Percentiles rank a stretch among this genome's conserved stretches.
phyloP scores from a whole-genome alignment of 2,888 invertebrate species.

The Oscheius sp. region DNA sequence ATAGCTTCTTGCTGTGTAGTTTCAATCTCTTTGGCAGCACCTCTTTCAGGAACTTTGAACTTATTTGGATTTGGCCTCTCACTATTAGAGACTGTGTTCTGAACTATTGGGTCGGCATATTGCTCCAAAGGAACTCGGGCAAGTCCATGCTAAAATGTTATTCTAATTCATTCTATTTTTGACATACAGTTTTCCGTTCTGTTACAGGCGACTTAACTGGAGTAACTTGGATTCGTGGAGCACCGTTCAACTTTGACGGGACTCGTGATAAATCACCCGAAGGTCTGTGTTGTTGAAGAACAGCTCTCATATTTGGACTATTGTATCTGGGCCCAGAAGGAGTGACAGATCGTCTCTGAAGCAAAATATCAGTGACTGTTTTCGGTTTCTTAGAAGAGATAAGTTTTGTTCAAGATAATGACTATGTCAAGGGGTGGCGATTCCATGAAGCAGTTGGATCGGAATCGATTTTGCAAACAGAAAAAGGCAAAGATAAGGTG shows the following conservation, averaged over 20 bases:
- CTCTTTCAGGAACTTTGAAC: slow-evolving; percentile 41
- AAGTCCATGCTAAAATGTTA: slow-evolving; percentile 37
- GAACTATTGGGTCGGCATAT: slow-evolving; percentile 43
- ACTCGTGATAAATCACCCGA: neutral
- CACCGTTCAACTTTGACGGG: neutral
- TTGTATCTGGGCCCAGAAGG: neutral
- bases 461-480: slow-evolving; percentile 25
- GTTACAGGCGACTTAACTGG: slow-evolving; percentile 10
- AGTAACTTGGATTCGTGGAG: slow-evolving; percentile 24
- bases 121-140: slow-evolving; percentile 40
- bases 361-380: too few species aligned
- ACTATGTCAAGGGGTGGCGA: neutral
- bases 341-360: slow-evolving; percentile 16
- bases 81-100: slow-evolving; percentile 40
- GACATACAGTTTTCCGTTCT: slow-evolving; percentile 23
- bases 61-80: slow-evolving; percentile 44
- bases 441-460: slow-evolving; percentile 6
- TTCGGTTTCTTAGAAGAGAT: too few species aligned
- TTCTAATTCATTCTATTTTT: neutral
- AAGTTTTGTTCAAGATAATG: too few species aligned
- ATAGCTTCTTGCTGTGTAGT: slow-evolving; percentile 47
- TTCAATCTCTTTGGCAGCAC: slow-evolving; percentile 32
- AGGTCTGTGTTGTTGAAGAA: slow-evolving; percentile 19
- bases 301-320: slow-evolving; percentile 21
- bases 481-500: slow-evolving; percentile 1